phyloP scores from a whole-genome alignment of 2,888 invertebrate species.

The Rhopalosiphum nymphaeae region DNA sequence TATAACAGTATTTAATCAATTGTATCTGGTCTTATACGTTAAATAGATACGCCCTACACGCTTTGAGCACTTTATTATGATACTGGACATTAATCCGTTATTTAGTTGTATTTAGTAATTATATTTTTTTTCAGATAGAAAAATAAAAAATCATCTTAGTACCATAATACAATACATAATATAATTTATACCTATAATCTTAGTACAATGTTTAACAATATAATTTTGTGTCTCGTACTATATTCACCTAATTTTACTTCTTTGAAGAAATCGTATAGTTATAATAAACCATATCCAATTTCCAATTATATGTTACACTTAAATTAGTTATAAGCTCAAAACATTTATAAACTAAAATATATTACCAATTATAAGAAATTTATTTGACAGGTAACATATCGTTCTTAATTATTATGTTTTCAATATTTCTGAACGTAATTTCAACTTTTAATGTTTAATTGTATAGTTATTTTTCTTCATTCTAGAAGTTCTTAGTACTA shows the following conservation, averaged over 20 bases:
- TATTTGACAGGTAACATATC: background rate
- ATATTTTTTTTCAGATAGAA: background rate
- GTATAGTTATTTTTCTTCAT: background rate
- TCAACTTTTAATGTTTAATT: background rate
- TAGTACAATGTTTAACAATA: background rate
- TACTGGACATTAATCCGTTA: background rate
- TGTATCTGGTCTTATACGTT: background rate
- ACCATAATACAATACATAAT: background rate
- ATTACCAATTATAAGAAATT: background rate
- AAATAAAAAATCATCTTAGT: background rate
- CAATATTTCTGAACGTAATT: background rate
- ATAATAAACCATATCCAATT: background rate
- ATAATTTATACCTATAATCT: background rate
- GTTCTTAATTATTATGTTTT: background rate
- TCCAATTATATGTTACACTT: background rate
- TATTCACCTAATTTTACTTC: background rate
- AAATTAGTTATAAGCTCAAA: background rate
- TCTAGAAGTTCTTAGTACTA: background rate
- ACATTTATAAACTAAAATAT: background rate
- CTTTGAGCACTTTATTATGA: background rate
- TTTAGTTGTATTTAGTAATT: background rate
- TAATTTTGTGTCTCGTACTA: background rate
- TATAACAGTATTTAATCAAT: background rate
- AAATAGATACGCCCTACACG: no score
- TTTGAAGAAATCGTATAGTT: background rate